Base-by-base conservation (phyloP, 2,888 invertebrate species). In the Leptogaster cylindrica region DNA sequence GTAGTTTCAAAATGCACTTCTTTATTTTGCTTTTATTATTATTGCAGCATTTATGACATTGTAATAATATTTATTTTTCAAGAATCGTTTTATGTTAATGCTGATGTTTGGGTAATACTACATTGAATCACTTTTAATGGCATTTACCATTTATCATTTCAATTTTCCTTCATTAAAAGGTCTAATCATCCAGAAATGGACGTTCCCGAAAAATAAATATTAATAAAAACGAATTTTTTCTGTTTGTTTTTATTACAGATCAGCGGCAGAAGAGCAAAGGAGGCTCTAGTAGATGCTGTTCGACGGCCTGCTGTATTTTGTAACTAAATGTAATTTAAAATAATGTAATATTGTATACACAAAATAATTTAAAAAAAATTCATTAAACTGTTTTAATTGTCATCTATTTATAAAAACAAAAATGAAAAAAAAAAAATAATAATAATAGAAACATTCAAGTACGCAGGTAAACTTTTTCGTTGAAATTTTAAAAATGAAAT, bases 201-300 rank as follows among this genome's bases (percentile, higher is more conserved):
- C n/a, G n/a, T n/a, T n/a, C n/a, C n/a, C n/a, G n/a, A n/a, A n/a
- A n/a, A n/a, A n/a, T n/a, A n/a, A n/a, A n/a, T n/a, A n/a, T n/a
- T n/a, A n/a, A n/a, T n/a, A n/a, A n/a, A n/a, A n/a, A n/a, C n/a
- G n/a, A n/a, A n/a, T n/a, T n/a, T n/a, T n/a, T n/a, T n/a, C n/a
- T n/a, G n/a, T n/a, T n/a, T 75, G 76, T 73, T 78, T 77, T 3
- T 16, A 51, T 87, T 89, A 75, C 87, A 95, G 94, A 94, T 89
- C 93, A 94, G 87, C 88, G 93, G 85, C 93, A 93, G 85, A 94
- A 94, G 84, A 93, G 93, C 85, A 95, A 95, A 90, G 93, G 93
- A 74, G 93, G 93, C 74, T 92, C 93, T 77, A 93, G 92, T 86
- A 92, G 92, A 88, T 94, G 94, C 88, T 95, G 94, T 87, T 92